Evolutionary conservation across 2,888 invertebrate species (phyloP).

Genomic region (Meiosimyza platycephala): DNA sequence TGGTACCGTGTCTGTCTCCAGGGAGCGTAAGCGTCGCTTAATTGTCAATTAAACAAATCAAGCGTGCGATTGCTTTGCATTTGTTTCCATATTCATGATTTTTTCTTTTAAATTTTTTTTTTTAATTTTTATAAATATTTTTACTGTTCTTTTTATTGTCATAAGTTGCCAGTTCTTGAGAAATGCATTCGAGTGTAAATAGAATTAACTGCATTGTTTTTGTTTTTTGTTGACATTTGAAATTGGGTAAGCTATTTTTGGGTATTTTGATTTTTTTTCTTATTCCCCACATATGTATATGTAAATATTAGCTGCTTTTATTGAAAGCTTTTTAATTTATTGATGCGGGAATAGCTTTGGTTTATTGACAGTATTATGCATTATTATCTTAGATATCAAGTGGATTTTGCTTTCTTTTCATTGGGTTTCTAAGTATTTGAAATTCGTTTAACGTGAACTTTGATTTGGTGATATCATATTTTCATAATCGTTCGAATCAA

Average conservation of each 20-base stretch:
- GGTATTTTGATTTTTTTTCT: neutral
- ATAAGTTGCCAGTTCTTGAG: neutral
- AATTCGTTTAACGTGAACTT: too few species aligned
- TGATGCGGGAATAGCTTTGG: too few species aligned
- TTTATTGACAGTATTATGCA: too few species aligned
- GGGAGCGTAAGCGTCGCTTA: constrained; percentile 25
- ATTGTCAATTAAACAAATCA: constrained; percentile 42
- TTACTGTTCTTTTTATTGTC: constrained; percentile 1
- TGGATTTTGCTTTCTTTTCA: too few species aligned
- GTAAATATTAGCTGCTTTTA: too few species aligned
- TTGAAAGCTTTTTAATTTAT: too few species aligned
- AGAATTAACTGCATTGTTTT: constrained; percentile 13
- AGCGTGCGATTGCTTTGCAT: constrained; percentile 35
- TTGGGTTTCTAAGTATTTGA: too few species aligned
- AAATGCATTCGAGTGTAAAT: constrained; percentile 33
- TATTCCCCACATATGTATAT: neutral
- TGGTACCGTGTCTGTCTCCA: constrained; percentile 1
- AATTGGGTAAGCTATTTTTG: neutral
- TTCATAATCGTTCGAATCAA: too few species aligned
- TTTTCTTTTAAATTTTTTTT: constrained; percentile 6
- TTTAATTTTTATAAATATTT: neutral
- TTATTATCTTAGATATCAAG: too few species aligned
- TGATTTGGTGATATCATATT: too few species aligned
- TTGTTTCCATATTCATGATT: constrained; percentile 15
- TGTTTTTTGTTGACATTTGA: constrained; percentile 8